Percentiles rank a stretch among this genome's conserved stretches.
Conservation (phyloP, 2,797 vertebrate genomes). For the Pterois miles region DNA sequence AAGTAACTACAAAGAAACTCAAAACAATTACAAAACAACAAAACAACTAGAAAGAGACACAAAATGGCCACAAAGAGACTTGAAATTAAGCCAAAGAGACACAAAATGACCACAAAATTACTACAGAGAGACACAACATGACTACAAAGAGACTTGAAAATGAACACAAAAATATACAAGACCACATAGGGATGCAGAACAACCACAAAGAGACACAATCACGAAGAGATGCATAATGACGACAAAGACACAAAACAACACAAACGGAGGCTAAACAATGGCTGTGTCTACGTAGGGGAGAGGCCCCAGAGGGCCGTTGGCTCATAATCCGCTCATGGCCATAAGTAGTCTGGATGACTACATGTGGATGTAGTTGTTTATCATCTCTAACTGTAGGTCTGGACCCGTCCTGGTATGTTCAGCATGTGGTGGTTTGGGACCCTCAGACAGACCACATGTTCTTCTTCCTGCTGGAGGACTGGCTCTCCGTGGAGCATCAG, state of each 20-base stretch:
- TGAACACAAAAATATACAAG: too few relatives aligned
- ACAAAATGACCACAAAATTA: too few relatives aligned
- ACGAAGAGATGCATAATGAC: too few relatives aligned
- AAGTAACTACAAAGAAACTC: too few relatives aligned
- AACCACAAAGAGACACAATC: too few relatives aligned
- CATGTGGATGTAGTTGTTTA: not conserved
- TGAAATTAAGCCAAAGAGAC: too few relatives aligned
- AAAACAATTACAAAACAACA: fast-evolving
- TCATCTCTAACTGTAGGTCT: slow-evolving; percentile 69
- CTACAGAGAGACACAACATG: too few relatives aligned
- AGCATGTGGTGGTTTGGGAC: slow-evolving; percentile 88
- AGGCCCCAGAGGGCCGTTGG: not conserved
- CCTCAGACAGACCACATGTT: slow-evolving; percentile 84
- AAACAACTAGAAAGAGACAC: fast-evolving
- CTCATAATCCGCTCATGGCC: not conserved
- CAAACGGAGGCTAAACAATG: too few relatives aligned
- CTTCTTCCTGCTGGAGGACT: slow-evolving; percentile 87
- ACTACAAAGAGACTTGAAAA: too few relatives aligned
- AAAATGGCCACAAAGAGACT: fast-evolving
- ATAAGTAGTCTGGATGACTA: not conserved
- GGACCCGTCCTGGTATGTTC: slow-evolving; percentile 85
- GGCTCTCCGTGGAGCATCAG: slow-evolving; percentile 86
- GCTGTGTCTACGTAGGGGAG: too few relatives aligned
- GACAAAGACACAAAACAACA: too few relatives aligned
- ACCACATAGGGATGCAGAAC: too few relatives aligned